Evolutionary conservation across 2,888 invertebrate genomes (phyloP).

Genomic region (Leptopilina syphax): DNA sequence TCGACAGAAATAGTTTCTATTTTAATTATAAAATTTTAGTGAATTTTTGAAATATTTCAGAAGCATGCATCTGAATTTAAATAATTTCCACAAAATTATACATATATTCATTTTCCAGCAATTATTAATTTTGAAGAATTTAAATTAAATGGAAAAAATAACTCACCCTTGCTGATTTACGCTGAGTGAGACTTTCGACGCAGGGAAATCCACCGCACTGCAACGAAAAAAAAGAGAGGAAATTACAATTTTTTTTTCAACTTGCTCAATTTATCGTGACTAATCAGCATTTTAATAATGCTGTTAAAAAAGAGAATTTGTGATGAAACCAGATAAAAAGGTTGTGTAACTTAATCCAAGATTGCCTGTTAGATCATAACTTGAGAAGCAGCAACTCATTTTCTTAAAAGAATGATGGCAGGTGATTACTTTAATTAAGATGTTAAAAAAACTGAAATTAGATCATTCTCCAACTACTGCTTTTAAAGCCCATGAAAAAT

Average conservation of each 20-base stretch:
- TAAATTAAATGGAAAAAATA: not conserved
- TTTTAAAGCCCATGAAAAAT: not conserved
- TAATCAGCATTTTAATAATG: not conserved
- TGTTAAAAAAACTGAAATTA: conserved; percentile 19
- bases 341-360: conserved; percentile 14
- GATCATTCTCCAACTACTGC: not conserved
- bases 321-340: not conserved
- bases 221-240: conserved; percentile 62
- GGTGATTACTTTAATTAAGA: conserved; percentile 28
- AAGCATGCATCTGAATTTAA: no score
- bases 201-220: conserved; percentile 73
- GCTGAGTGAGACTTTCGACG: conserved; percentile 65
- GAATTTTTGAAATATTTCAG: no score
- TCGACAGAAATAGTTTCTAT: no score
- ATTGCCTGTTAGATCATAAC: conserved; percentile 30
- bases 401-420: conserved; percentile 8
- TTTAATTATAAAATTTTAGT: no score
- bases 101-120: no score
- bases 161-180: conserved; percentile 73
- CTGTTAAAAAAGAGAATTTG: not conserved
- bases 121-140: no score
- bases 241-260: not conserved
- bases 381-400: conserved; percentile 21
- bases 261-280: not conserved
- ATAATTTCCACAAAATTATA: no score